A percentile compares a stretch with the other conserved stretches of the same genome.
phyloP scores from a whole-genome alignment of 2,797 vertebrate genomes.

The Dendrocincla tyrannina region DNA sequence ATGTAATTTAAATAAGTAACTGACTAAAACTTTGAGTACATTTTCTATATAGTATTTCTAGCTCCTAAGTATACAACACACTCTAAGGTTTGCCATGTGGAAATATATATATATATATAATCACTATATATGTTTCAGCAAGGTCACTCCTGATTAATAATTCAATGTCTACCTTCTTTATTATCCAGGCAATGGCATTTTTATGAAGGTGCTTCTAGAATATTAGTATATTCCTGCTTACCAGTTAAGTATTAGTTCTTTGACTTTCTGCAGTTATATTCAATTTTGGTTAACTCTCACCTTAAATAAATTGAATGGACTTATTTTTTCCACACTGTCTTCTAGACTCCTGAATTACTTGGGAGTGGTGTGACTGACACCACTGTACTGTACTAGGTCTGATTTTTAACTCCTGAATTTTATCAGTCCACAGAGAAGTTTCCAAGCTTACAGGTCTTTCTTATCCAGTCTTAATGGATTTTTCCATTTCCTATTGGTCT shows the following conservation, averaged over 20 bases:
- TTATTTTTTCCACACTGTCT: neutral
- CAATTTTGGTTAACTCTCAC: neutral
- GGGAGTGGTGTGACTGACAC: neutral
- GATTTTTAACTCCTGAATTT: neutral
- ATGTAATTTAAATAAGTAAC: neutral
- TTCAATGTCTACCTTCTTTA: neutral
- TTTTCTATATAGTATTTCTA: neutral
- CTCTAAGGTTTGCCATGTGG: neutral
- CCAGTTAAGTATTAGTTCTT: neutral
- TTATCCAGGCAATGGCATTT: neutral
- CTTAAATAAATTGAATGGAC: neutral
- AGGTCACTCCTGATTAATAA: slow-evolving; percentile 21
- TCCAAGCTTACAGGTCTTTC: neutral
- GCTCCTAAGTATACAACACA: neutral
- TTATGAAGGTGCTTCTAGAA: neutral
- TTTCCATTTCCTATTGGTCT: neutral
- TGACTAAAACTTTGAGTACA: neutral
- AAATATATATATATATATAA: neutral
- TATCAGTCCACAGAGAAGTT: neutral
- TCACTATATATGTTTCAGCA: neutral
- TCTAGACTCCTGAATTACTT: neutral
- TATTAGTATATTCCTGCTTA: neutral
- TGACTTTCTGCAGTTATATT: neutral
- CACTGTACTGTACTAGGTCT: neutral
- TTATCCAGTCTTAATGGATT: neutral